Evolutionary conservation across 2,888 invertebrate species (phyloP).

Genomic region (Dioctria rufipes): DNA sequence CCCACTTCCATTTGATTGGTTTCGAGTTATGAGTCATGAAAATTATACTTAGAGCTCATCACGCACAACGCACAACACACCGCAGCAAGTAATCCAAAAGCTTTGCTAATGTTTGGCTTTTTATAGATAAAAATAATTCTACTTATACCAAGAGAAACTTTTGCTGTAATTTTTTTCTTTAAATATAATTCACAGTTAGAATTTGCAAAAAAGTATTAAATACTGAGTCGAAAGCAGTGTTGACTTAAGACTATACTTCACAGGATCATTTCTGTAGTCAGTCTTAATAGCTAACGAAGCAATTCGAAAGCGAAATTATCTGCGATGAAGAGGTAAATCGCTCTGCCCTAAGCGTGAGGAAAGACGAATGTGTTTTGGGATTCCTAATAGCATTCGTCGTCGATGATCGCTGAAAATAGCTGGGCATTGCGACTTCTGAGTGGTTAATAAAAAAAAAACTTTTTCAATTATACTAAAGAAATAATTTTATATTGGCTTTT

Average conservation of each 20-base stretch:
- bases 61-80: too few species aligned
- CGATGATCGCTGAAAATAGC: slow-evolving; percentile 68
- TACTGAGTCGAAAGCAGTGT: background rate
- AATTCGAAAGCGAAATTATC: slow-evolving; percentile 72
- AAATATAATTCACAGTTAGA: slow-evolving; percentile 9
- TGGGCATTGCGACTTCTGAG: slow-evolving; percentile 66
- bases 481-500: too few species aligned
- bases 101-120: too few species aligned
- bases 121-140: too few species aligned
- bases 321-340: slow-evolving; percentile 76
- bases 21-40: too few species aligned
- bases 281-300: slow-evolving; percentile 74
- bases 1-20: too few species aligned
- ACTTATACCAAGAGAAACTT: too few species aligned
- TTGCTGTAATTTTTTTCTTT: too few species aligned
- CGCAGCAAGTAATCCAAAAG: too few species aligned
- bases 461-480: slow-evolving; percentile 8
- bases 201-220: background rate
- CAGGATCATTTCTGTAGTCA: slow-evolving; percentile 81
- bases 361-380: slow-evolving; percentile 61
- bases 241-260: slow-evolving; percentile 73
- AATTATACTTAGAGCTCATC: too few species aligned
- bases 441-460: slow-evolving; percentile 59
- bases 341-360: slow-evolving; percentile 74
- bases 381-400: slow-evolving; percentile 22